Evolutionary conservation across 2,888 invertebrate species (phyloP).

Genomic region (Chrysotoxum bicinctum): DNA sequence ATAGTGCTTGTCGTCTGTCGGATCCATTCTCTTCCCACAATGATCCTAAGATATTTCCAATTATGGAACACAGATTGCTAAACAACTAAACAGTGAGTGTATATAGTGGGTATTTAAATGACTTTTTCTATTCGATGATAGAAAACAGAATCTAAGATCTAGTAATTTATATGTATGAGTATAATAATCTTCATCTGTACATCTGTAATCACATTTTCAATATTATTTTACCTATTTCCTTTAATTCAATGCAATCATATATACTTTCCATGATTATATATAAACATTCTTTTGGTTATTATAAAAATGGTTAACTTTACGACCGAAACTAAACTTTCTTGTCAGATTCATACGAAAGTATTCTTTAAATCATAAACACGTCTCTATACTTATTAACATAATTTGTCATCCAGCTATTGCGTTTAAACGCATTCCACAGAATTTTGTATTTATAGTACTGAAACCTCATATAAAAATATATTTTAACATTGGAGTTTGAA

Average conservation of each 20-base stretch:
- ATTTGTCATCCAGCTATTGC: neutral
- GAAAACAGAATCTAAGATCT: neutral
- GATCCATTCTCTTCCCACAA: slow-evolving; percentile 8
- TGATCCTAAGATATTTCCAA: neutral
- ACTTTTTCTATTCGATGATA: neutral
- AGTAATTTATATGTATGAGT: neutral
- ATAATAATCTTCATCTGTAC: too few relatives aligned
- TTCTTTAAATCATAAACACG: neutral
- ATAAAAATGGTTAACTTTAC: too few relatives aligned
- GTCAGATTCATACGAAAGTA: neutral
- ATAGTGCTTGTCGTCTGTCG: neutral
- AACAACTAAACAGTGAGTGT: neutral
- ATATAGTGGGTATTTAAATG: neutral
- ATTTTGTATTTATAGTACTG: neutral
- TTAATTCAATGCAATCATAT: too few relatives aligned
- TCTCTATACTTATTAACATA: neutral
- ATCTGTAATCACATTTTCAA: too few relatives aligned
- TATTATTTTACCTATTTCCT: too few relatives aligned
- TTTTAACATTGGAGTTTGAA: neutral
- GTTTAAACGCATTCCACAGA: neutral
- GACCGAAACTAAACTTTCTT: neutral
- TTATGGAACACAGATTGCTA: neutral
- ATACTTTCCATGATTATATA: too few relatives aligned
- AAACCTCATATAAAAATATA: neutral
- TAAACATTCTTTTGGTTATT: too few relatives aligned